These are phyloP conservation scores for Halichoeres trimaculatus DNA, from an alignment of 2,113 vertebrate genomes.

Conservation along the genomic window DNA sequence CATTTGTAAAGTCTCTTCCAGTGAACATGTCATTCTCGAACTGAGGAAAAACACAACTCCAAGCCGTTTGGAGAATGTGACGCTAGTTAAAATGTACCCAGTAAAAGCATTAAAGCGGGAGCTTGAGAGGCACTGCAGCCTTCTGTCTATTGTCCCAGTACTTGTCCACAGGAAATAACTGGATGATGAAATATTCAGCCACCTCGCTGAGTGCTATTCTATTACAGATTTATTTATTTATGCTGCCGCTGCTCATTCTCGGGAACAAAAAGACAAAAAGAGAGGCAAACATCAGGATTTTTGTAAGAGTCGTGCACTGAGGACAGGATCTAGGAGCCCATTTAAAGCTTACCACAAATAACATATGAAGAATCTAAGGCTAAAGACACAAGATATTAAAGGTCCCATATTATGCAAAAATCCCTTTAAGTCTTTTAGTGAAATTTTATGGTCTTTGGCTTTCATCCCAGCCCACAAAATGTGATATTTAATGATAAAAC, in stretches of 20 bases:
- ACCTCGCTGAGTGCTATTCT: slow-evolving; percentile 65
- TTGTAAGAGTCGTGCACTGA: slow-evolving; percentile 12
- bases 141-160: slow-evolving; percentile 42
- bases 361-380: background rate
- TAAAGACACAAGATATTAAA: background rate
- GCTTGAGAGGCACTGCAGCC: slow-evolving; percentile 7
- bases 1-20: slow-evolving; percentile 17
- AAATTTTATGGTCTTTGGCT: too few species aligned
- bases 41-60: background rate
- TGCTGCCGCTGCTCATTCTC: slow-evolving; percentile 51
- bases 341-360: slow-evolving; percentile 11
- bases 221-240: slow-evolving; percentile 74
- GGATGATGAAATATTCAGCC: slow-evolving; percentile 72
- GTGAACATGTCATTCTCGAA: background rate
- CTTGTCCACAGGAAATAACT: slow-evolving; percentile 58
- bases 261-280: slow-evolving; percentile 34
- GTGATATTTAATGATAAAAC: too few species aligned
- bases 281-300: slow-evolving; percentile 37
- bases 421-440: too few species aligned
- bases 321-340: slow-evolving; percentile 1
- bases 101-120: background rate
- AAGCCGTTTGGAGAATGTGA: background rate
- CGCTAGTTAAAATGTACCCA: background rate
- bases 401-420: too few species aligned
- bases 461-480: too few species aligned